Evolutionary conservation across 2,888 invertebrate genomes (phyloP).

Genomic region (Ecliptopera silaceata): DNA sequence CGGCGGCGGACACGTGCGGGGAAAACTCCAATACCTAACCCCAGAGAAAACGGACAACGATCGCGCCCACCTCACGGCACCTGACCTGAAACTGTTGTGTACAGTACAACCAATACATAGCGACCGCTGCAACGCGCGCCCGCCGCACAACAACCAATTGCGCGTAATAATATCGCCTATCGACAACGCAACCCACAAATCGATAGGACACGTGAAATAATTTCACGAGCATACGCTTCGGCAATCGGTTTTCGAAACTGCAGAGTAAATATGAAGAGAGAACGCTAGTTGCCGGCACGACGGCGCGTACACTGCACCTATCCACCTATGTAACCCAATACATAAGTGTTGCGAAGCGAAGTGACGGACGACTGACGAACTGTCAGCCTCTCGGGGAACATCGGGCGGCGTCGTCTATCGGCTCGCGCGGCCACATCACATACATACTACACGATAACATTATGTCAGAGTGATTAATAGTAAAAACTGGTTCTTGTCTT

Average conservation of each 20-base stretch:
- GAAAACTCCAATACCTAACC: conserved; percentile 48
- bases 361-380: conserved; percentile 76
- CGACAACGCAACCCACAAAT: conserved; percentile 43
- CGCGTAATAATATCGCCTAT: conserved; percentile 55
- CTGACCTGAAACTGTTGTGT: conserved; percentile 42
- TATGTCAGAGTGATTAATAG: conserved; percentile 69
- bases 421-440: conserved; percentile 34
- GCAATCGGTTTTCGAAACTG: conserved; percentile 55
- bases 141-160: conserved; percentile 46
- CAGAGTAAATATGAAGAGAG: conserved; percentile 55
- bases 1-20: conserved; percentile 69
- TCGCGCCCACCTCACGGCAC: conserved; percentile 33
- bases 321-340: conserved; percentile 72
- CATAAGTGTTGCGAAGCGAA: conserved; percentile 66
- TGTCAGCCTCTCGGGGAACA: conserved; percentile 69
- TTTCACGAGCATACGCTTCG: conserved; percentile 41
- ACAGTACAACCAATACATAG: conserved; percentile 29
- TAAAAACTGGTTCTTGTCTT: conserved; percentile 61
- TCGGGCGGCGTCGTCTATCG: conserved; percentile 54
- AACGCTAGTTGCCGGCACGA: conserved; percentile 66
- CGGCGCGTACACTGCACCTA: conserved; percentile 67
- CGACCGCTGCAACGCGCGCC: conserved; percentile 51
- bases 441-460: conserved; percentile 60
- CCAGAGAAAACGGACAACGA: conserved; percentile 46
- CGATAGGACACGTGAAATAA: conserved; percentile 50